phyloP scores from a whole-genome alignment of 2,888 invertebrate species.

The Zelleria hepariella region DNA sequence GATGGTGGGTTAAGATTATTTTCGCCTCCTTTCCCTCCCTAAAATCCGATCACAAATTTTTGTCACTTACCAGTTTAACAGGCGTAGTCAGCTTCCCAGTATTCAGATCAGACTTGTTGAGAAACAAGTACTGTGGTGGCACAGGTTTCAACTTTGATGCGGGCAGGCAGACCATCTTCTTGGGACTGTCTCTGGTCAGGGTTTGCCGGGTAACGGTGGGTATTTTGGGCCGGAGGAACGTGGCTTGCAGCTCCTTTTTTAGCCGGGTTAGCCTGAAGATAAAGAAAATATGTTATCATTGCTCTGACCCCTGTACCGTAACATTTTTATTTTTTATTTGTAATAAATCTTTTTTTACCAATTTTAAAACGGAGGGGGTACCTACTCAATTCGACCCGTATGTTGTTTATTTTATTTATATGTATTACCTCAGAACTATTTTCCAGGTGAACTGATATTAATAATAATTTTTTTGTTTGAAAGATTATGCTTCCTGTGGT shows the following conservation, averaged over 20 bases:
- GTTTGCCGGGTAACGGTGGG: too few relatives aligned
- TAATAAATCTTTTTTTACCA: too few relatives aligned
- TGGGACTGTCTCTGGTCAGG: slow-evolving; percentile 10
- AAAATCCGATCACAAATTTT: neutral
- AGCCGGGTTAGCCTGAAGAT: slow-evolving; percentile 36
- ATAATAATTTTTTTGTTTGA: too few relatives aligned
- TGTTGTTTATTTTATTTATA: slow-evolving; percentile 64
- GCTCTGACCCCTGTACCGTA: neutral
- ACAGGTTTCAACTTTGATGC: slow-evolving; percentile 54
- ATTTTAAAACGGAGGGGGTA: too few relatives aligned
- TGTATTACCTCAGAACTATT: too few relatives aligned
- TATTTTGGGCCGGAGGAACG: slow-evolving; percentile 7
- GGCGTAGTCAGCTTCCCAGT: neutral
- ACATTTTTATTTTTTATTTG: neutral
- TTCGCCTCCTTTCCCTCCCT: neutral
- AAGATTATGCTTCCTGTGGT: too few relatives aligned
- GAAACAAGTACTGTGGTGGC: slow-evolving; percentile 44
- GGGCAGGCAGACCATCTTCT: slow-evolving; percentile 39
- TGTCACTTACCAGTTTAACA: neutral
- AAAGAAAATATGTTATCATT: neutral
- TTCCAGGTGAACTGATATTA: too few relatives aligned
- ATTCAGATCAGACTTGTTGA: slow-evolving; percentile 20
- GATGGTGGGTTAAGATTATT: neutral
- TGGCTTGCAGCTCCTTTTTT: slow-evolving; percentile 22
- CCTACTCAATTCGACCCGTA: too few relatives aligned